These are phyloP conservation scores for Hedychridium roseum DNA, from an alignment of 2,888 invertebrate genomes.

Conservation along the genomic window DNA sequence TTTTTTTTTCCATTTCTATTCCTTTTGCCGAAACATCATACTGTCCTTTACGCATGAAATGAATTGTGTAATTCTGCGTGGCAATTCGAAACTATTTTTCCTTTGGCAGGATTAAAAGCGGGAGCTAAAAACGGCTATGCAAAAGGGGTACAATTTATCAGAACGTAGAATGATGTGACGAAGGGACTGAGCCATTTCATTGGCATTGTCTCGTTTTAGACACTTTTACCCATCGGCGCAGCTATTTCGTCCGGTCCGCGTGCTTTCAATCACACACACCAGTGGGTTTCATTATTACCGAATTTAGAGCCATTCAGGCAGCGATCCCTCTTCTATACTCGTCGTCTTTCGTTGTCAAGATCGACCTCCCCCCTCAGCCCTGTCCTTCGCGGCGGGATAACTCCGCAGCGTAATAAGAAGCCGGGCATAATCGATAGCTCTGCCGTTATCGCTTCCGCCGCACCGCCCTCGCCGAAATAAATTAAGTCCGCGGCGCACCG, in stretches of 20 bases:
- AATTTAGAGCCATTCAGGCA: slow-evolving; percentile 49
- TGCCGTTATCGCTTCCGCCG: slow-evolving; percentile 28
- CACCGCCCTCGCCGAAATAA: slow-evolving; percentile 34
- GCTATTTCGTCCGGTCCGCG: slow-evolving; percentile 43
- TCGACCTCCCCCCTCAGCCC: slow-evolving; percentile 27
- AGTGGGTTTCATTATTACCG: slow-evolving; percentile 57
- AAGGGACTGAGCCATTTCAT: too few species aligned
- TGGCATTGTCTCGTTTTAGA: slow-evolving; percentile 8
- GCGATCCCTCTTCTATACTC: slow-evolving; percentile 23
- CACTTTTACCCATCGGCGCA: slow-evolving; percentile 25
- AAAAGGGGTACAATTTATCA: too few species aligned
- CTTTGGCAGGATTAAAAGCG: too few species aligned
- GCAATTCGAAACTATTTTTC: too few species aligned
- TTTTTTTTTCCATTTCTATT: too few species aligned
- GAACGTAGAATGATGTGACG: too few species aligned
- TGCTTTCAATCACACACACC: slow-evolving; percentile 60
- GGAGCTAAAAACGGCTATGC: too few species aligned
- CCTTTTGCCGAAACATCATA: too few species aligned
- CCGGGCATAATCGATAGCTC: slow-evolving; percentile 46
- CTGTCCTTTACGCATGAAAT: too few species aligned
- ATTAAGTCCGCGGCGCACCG: slow-evolving; percentile 36
- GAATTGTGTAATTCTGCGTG: too few species aligned
- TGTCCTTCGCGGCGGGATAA: too few species aligned
- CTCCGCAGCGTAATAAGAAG: slow-evolving; percentile 43
- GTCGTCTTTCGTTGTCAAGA: slow-evolving; percentile 34